Evolutionary conservation across 2,888 invertebrate species (phyloP).

Genomic region (Thyatira batis): DNA sequence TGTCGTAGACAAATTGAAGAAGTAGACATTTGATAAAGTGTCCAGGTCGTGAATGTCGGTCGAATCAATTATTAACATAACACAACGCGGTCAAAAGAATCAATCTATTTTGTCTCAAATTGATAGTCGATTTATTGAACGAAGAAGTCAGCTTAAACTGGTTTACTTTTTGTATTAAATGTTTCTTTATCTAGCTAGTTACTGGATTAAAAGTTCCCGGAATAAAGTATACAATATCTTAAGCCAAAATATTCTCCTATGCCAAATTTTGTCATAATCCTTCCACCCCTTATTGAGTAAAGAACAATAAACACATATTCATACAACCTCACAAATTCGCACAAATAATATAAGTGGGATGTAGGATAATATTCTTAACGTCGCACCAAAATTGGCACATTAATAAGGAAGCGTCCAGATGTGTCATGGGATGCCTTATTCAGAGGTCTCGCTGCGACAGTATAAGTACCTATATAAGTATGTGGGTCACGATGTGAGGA

Average conservation of each 20-base stretch:
- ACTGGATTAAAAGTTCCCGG: no score
- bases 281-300: no score
- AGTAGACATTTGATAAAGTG: not conserved
- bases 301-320: no score
- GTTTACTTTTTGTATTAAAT: no score
- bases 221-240: no score
- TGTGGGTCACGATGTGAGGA: slow-evolving; percentile 53
- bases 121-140: not conserved
- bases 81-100: not conserved
- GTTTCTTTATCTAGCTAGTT: no score
- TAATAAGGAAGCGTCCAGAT: not conserved
- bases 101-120: not conserved
- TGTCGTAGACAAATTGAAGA: not conserved
- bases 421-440: not conserved
- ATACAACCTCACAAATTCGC: no score
- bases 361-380: no score
- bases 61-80: not conserved
- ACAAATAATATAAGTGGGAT: no score
- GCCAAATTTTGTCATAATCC: no score
- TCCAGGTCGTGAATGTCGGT: not conserved
- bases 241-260: no score
- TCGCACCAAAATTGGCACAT: not conserved
- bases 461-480: slow-evolving; percentile 16
- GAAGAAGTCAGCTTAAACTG: no score
- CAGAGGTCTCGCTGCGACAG: slow-evolving; percentile 12